phyloP scores from a whole-genome alignment of 2,888 invertebrate species.

The Sepiola atlantica region DNA sequence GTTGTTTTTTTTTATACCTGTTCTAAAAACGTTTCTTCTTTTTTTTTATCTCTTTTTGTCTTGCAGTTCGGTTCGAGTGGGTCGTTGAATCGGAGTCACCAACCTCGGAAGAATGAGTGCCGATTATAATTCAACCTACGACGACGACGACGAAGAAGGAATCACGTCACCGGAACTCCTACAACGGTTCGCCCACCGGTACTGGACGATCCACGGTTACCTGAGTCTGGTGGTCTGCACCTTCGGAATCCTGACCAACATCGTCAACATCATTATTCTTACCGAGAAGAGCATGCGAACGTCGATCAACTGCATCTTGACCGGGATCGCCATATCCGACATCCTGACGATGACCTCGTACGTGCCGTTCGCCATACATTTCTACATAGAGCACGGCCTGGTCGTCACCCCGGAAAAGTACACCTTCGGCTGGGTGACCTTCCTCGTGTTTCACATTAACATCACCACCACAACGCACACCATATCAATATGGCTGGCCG shows the following conservation, averaged over 20 bases:
- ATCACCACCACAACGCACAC: constrained; percentile 91
- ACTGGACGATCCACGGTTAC: constrained; percentile 83
- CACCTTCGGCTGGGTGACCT: constrained; percentile 72
- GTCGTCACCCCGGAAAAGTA: constrained; percentile 59
- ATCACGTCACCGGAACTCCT: constrained; percentile 38
- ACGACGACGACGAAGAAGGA: neutral
- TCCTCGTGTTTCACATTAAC: constrained; percentile 84
- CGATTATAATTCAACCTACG: neutral
- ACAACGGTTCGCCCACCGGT: constrained; percentile 57
- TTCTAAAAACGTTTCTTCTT: neutral
- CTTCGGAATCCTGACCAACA: constrained; percentile 91
- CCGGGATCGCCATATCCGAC: constrained; percentile 89
- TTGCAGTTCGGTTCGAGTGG: neutral
- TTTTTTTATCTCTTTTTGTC: neutral
- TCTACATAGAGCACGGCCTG: constrained; percentile 63
- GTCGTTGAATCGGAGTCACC: neutral
- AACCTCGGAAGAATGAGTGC: neutral
- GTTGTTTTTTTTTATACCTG: neutral
- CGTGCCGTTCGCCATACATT: constrained; percentile 88
- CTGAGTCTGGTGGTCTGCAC: constrained; percentile 89
- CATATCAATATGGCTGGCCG: constrained; percentile 93
- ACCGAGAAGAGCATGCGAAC: constrained; percentile 87
- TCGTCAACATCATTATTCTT: constrained; percentile 91
- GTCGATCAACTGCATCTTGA: constrained; percentile 92
- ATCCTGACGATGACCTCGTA: constrained; percentile 90